Base-by-base conservation (phyloP, 2,113 vertebrate genomes). In the Sapajus apella region DNA sequence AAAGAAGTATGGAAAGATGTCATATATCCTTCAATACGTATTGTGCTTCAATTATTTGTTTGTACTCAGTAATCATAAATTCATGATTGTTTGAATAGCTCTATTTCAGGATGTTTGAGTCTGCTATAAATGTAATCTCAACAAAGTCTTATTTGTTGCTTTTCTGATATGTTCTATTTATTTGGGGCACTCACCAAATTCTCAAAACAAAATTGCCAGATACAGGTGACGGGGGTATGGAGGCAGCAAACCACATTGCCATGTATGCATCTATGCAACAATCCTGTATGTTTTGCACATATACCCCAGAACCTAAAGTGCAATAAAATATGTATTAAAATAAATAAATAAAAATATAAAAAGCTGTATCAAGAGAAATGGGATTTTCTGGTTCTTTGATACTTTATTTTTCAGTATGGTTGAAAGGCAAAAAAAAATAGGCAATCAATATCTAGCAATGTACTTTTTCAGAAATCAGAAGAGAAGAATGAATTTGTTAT, bases 181-280 rank as follows among this genome's bases (percentile, higher is more conserved):
- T 8, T 50, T 88, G 23, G 5, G 18, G 2, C 91, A 43, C 1
- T 84, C 37, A 94, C 0, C 80, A 40, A 84, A 80, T 80, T 66
- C 32, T 80, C 76, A 90, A 92, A 94, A 79, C 61, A 87, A 83
- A 96, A 87, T 87, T 52, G 52, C 52, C 52, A 52, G 52, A 52
- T 52, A 17, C 18, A 52, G 52, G 52, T 52, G 52, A 52, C 5
- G 1, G 16, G 16, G 52, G 16, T 1, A 52, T 52, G 52, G 52
- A 52, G 52, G 52, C 52, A 52, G 52, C 52, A 52, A 52, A 17
- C 16, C 52, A 52, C 50, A 52, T 52, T 52, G 52, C 52, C 52
- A 17, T 52, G 52, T 52, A 52, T 52, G 52, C 17, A 52, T 16
- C 52, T 52, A 52, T 52, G 52, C 52, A 52, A 52, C 52, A 52